Evolutionary conservation across 1,140 invertebrate genomes (phyloP), one percentile per base, ranked within the genome.

Genomic region (Ephestia elutella): DNA sequence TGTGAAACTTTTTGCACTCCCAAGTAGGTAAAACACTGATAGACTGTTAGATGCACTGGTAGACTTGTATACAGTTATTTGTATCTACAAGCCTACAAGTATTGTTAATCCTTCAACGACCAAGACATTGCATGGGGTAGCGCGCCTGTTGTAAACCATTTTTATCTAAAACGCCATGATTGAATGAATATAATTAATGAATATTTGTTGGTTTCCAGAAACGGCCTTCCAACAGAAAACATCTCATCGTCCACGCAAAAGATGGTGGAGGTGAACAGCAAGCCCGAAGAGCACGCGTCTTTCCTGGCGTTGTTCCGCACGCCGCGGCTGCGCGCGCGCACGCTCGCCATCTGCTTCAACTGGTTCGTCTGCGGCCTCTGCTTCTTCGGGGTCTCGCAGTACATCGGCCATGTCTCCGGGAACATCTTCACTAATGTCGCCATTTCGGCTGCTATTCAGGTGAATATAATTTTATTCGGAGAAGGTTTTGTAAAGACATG

Each of bases 361-460:
- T 95, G 94, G 94, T 80, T 93, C 30, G 92, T 93, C 0, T 93
- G 92, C 60, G 94, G 94, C 4, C 89, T 95, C 64, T 93, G 93
- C 50, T 92, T 95, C 71, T 95, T 93, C 66, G 94, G 94, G 0
- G 91, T 94, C 0, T 93, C 93, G 0, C 94, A 95, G 71, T 95
- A 93, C 70, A 92, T 94, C 53, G 92, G 93, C 0, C 91, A 93
- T 59, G 87, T 94, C 4, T 92, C 91, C 9, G 94, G 93, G 5
- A 88, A 95, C 74, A 94, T 95, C 49, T 95, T 95, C 71, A 59
- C 92, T 2, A 95, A 95, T 76, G 93, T 94, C 25, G 90, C 93
- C 2, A 82, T 94, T 8, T 94, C 93, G n/a, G 92, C 92, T 59
- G 63, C 67, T n/a, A 82, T 89, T 51, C 92, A 93, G 74, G 89